These are phyloP conservation scores for Balaeniceps rex DNA, from an alignment of 2,113 vertebrate genomes.

Conservation along the genomic window DNA sequence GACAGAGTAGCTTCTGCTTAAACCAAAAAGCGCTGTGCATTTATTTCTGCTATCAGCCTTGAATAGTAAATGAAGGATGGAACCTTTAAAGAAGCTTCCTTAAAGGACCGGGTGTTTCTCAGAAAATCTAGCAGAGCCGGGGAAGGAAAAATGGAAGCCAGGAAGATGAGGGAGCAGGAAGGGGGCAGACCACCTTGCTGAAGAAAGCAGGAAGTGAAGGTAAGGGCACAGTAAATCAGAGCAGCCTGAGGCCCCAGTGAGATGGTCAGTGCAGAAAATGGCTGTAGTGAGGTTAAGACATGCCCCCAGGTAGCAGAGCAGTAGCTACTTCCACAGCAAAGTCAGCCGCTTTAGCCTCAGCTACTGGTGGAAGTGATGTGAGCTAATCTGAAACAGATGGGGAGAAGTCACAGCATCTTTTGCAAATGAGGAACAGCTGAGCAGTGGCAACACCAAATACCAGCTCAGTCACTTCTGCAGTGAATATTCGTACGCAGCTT, in stretches of 20 bases:
- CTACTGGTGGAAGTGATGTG: not conserved
- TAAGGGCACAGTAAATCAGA: not conserved
- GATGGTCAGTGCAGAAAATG: not conserved
- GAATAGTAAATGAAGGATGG: not conserved
- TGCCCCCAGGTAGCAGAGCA: not conserved
- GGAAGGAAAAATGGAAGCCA: not conserved
- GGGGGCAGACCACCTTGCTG: not conserved
- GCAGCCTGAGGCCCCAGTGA: not conserved
- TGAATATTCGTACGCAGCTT: not conserved
- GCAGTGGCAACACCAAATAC: not conserved
- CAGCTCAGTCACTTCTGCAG: not conserved
- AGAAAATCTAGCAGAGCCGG: not conserved
- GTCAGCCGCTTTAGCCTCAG: not conserved
- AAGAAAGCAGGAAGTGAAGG: not conserved
- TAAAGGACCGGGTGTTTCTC: not conserved
- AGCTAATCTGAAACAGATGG: not conserved
- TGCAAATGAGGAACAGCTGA: not conserved
- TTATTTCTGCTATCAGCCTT: not conserved
- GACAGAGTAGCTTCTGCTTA: not conserved
- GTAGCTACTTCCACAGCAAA: not conserved
- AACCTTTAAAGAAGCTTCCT: not conserved
- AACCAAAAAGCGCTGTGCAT: not conserved
- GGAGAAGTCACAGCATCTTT: not conserved
- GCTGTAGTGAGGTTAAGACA: not conserved
- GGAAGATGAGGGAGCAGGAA: not conserved